These are phyloP conservation scores for Telmatherina bonti DNA, from an alignment of 2,797 vertebrate species.

Conservation along the genomic window DNA sequence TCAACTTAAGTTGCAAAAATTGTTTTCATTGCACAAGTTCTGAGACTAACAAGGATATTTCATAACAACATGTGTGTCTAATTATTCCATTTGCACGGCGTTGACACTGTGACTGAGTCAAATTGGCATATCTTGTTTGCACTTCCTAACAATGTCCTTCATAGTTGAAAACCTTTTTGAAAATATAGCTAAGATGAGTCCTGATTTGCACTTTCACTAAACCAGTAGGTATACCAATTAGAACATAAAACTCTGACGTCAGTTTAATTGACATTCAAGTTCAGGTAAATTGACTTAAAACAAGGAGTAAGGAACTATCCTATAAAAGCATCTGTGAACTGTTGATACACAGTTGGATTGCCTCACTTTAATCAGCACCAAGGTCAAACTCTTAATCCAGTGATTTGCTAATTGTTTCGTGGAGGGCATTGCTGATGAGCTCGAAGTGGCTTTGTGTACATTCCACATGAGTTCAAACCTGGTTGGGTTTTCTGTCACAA, in stretches of 20 bases:
- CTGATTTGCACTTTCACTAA: slow-evolving; percentile 1
- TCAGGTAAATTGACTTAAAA: slow-evolving; percentile 7
- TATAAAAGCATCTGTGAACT: neutral
- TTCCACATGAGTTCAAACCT: slow-evolving; percentile 10
- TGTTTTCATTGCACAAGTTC: slow-evolving; percentile 37
- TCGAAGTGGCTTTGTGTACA: slow-evolving; percentile 1
- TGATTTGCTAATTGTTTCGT: slow-evolving; percentile 38
- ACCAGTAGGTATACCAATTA: neutral
- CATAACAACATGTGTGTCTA: slow-evolving; percentile 40
- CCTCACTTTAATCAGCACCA: slow-evolving; percentile 5
- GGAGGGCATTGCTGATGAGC: slow-evolving; percentile 19
- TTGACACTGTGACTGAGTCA: slow-evolving; percentile 40
- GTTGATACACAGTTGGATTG: slow-evolving; percentile 1
- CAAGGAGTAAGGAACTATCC: neutral
- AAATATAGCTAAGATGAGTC: neutral
- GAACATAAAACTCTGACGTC: neutral
- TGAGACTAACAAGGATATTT: slow-evolving; percentile 42
- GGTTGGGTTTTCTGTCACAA: slow-evolving; percentile 35
- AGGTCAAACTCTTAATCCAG: slow-evolving; percentile 42
- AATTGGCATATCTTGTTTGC: slow-evolving; percentile 27
- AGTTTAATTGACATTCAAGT: neutral
- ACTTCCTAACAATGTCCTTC: slow-evolving; percentile 26
- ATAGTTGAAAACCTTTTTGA: slow-evolving; percentile 10
- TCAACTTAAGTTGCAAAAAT: slow-evolving; percentile 48
- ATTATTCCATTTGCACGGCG: slow-evolving; percentile 46